Conservation (phyloP, 2,888 invertebrate genomes). For the Tigriopus californicus region DNA sequence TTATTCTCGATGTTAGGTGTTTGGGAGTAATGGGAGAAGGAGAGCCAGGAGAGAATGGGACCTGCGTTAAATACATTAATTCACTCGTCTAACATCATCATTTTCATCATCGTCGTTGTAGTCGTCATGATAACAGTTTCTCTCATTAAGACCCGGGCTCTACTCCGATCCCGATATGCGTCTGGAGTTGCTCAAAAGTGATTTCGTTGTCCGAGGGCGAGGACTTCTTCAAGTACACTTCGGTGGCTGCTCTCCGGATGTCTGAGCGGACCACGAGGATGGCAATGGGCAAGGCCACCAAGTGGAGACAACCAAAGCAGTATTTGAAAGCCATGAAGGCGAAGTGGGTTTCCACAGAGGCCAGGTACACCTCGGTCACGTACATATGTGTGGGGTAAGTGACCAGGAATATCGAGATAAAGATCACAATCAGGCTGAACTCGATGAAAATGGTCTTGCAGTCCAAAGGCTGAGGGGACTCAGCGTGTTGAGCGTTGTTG, state of each 20-base stretch:
- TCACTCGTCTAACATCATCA: no score
- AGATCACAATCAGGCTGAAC: not conserved
- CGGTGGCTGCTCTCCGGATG: not conserved
- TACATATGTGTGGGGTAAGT: slow-evolving; percentile 8
- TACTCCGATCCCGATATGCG: slow-evolving; percentile 4
- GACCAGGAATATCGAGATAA: not conserved
- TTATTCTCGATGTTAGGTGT: no score
- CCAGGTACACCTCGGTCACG: slow-evolving; percentile 1
- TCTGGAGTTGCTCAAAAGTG: slow-evolving; percentile 11
- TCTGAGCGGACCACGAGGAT: not conserved
- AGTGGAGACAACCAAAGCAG: slow-evolving; percentile 4
- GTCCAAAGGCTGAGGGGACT: not conserved
- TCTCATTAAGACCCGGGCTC: not conserved
- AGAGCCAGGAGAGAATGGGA: no score
- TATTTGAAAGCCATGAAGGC: slow-evolving; percentile 11
- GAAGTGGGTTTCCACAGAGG: not conserved
- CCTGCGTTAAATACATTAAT: no score
- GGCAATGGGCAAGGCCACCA: slow-evolving; percentile 4
- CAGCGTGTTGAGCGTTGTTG: not conserved
- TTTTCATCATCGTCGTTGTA: no score
- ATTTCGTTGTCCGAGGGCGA: slow-evolving; percentile 1
- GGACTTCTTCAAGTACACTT: not conserved
- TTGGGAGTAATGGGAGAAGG: no score
- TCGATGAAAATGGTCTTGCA: no score
- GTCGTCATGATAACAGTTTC: no score